Evolutionary conservation across 1,140 invertebrate genomes (phyloP).

Genomic region (Papilio helenus): DNA sequence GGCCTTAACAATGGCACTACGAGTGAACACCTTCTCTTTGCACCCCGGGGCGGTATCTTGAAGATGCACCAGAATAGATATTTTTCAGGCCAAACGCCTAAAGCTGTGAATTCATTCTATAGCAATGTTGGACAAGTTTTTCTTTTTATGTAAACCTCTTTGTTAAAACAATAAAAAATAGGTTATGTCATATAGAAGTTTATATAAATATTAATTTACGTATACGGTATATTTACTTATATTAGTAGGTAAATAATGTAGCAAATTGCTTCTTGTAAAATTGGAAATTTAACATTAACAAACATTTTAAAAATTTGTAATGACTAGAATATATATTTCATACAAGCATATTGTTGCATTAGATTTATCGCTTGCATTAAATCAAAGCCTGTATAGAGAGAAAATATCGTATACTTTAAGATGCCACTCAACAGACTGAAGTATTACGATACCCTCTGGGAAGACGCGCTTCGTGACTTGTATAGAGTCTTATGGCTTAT

Average conservation of each 20-base stretch:
- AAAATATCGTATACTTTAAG: not conserved
- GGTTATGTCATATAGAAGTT: not conserved
- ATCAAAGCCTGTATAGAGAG: not conserved
- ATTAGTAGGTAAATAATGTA: too few species aligned
- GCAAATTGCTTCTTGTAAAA: too few species aligned
- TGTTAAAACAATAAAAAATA: not conserved
- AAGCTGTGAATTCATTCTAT: not conserved
- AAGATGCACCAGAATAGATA: constrained; percentile 10
- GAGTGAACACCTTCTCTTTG: constrained; percentile 7
- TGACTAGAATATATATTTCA: too few species aligned
- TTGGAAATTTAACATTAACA: too few species aligned
- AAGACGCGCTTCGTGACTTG: not conserved
- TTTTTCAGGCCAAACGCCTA: constrained; percentile 24
- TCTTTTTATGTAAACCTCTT: not conserved
- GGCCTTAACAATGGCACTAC: constrained; percentile 18
- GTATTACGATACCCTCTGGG: not conserved
- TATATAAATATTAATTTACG: too few species aligned
- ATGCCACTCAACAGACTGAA: not conserved
- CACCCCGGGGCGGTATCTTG: constrained; percentile 1
- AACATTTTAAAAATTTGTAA: too few species aligned
- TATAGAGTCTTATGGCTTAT: not conserved
- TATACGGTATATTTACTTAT: too few species aligned
- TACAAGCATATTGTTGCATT: not conserved
- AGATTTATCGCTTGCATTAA: not conserved
- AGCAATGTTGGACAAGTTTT: not conserved